Percentiles rank a stretch among this genome's conserved stretches.
phyloP scores from a whole-genome alignment of 2,797 vertebrate species.

The Neopelma chrysocephalum region DNA sequence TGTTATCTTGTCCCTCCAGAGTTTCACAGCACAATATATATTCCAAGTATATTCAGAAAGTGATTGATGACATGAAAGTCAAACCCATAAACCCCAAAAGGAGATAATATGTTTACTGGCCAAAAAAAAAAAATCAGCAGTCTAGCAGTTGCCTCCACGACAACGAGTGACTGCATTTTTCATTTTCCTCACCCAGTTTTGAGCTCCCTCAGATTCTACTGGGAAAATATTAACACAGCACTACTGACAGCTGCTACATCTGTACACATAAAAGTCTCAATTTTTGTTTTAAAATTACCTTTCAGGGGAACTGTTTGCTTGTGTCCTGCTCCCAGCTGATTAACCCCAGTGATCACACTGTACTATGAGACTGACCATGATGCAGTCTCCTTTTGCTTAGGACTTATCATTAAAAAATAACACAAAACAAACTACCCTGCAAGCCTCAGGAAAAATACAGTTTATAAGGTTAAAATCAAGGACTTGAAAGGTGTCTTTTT shows the following conservation, averaged over 20 bases:
- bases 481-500: not conserved
- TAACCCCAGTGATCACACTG: not conserved
- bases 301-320: not conserved
- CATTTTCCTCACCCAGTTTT: not conserved
- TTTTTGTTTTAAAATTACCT: not conserved
- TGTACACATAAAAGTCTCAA: not conserved
- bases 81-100: not conserved
- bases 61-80: not conserved
- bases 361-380: not conserved
- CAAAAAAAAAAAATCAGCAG: not conserved
- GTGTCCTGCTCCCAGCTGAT: not conserved
- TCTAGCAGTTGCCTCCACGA: not conserved
- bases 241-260: not conserved
- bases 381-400: rapidly evolving
- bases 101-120: not conserved
- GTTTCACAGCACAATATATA: not conserved
- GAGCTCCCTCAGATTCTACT: not conserved
- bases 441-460: not conserved
- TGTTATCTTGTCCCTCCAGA: not conserved
- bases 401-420: not conserved
- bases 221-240: not conserved
- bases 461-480: not conserved
- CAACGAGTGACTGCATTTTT: not conserved
- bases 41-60: not conserved
- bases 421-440: not conserved